Evolutionary conservation across 2,888 invertebrate genomes (phyloP).

Genomic region (Acanthopleura granulata): DNA sequence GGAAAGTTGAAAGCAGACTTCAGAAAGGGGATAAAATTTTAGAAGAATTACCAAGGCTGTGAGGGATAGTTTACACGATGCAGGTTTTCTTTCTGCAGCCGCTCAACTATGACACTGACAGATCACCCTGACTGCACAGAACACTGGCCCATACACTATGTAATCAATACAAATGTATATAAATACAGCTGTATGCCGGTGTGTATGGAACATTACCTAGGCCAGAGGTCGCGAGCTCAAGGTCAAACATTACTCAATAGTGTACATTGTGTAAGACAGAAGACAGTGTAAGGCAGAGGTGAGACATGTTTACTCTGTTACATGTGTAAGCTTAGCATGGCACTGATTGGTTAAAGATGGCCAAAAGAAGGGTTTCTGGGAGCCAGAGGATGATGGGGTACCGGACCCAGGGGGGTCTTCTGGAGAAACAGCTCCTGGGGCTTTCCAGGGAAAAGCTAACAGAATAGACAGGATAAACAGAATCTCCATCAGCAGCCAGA

Average conservation of each 20-base stretch:
- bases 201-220: slow-evolving; percentile 2
- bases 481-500: no score
- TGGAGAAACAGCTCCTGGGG: no score
- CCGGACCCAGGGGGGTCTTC: no score
- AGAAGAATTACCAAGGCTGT: no score
- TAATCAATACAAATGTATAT: slow-evolving; percentile 17
- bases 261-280: slow-evolving; percentile 1
- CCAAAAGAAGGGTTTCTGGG: no score
- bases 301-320: background rate
- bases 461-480: no score
- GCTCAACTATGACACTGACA: slow-evolving; percentile 11
- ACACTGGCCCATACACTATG: background rate
- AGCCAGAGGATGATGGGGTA: no score
- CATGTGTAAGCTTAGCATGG: no score
- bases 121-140: background rate
- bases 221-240: background rate
- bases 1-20: no score
- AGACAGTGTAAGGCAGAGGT: background rate
- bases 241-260: slow-evolving; percentile 16
- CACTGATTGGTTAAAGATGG: no score
- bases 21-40: no score
- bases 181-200: background rate
- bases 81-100: slow-evolving; percentile 4
- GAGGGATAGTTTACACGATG: background rate
- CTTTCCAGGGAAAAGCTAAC: no score